Percentiles rank a stretch among this genome's conserved stretches.
Conservation (phyloP, 1,140 invertebrate genomes). For the Eubasilissa regina region DNA sequence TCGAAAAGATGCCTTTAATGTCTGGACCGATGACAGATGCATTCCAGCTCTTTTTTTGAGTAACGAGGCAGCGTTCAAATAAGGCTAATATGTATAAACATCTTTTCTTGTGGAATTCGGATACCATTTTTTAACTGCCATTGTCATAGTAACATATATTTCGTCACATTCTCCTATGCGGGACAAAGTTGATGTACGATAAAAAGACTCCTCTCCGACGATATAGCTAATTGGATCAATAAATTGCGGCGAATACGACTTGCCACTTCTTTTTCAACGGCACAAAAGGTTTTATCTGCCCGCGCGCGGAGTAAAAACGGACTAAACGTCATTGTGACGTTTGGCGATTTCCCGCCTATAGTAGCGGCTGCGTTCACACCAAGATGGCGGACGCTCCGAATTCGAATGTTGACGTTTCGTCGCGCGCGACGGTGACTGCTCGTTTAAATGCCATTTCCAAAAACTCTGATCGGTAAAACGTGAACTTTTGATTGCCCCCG, state of each 20-base stretch:
- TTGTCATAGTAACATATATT: constrained; percentile 54
- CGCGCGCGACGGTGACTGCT: constrained; percentile 2
- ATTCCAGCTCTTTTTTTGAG: no score
- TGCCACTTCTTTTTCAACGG: constrained; percentile 43
- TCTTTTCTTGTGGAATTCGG: neutral
- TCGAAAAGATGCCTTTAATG: no score
- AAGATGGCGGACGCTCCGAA: constrained; percentile 42
- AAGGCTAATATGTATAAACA: no score
- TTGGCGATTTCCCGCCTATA: constrained; percentile 32
- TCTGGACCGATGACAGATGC: no score
- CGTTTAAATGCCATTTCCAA: constrained; percentile 52
- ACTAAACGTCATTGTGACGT: constrained; percentile 16
- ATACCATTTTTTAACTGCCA: constrained; percentile 8
- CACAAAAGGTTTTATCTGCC: constrained; percentile 50
- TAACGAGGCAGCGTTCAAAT: no score
- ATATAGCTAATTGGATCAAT: constrained; percentile 59
- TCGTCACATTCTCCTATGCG: constrained; percentile 51
- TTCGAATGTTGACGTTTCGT: constrained; percentile 31
- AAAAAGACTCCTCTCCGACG: constrained; percentile 29
- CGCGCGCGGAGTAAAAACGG: constrained; percentile 5
- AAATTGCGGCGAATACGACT: constrained; percentile 55
- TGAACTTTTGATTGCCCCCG: constrained; percentile 46
- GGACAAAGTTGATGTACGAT: constrained; percentile 8
- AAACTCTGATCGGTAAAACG: constrained; percentile 46
- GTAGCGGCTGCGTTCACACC: neutral